Evolutionary conservation across 2,113 vertebrate genomes (phyloP).

Genomic region (Probosciger aterrimus): DNA sequence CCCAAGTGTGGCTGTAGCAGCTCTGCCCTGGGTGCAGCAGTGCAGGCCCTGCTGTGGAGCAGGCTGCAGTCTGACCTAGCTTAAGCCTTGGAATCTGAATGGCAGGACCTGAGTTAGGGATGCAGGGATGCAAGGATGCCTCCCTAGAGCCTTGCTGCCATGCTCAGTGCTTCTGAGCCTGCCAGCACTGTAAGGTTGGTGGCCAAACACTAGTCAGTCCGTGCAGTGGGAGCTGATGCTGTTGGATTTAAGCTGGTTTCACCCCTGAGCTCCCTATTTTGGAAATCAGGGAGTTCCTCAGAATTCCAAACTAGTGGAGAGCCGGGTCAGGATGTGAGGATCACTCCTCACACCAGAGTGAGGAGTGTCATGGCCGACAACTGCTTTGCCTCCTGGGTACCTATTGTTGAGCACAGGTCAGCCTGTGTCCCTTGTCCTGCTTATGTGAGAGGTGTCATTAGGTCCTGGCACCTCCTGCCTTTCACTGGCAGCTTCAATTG

Average conservation of each 20-base stretch:
- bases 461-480: not conserved
- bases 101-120: not conserved
- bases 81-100: not conserved
- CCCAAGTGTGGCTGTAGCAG: not conserved
- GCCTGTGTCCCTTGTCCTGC: not conserved
- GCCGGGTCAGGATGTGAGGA: not conserved
- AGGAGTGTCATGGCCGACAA: not conserved
- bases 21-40: not conserved
- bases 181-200: rapidly evolving
- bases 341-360: not conserved
- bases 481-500: not conserved
- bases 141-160: rapidly evolving
- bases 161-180: too few relatives aligned
- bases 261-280: not conserved
- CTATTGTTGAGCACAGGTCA: not conserved
- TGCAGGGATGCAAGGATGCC: not conserved
- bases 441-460: not conserved
- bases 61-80: not conserved
- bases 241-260: not conserved
- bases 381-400: not conserved
- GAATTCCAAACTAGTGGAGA: not conserved
- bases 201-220: not conserved
- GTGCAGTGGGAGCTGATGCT: not conserved
- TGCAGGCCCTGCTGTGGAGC: not conserved
- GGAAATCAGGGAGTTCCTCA: not conserved